These are phyloP conservation scores for Orthosia incerta DNA, from an alignment of 2,888 invertebrate species.

Conservation along the genomic window DNA sequence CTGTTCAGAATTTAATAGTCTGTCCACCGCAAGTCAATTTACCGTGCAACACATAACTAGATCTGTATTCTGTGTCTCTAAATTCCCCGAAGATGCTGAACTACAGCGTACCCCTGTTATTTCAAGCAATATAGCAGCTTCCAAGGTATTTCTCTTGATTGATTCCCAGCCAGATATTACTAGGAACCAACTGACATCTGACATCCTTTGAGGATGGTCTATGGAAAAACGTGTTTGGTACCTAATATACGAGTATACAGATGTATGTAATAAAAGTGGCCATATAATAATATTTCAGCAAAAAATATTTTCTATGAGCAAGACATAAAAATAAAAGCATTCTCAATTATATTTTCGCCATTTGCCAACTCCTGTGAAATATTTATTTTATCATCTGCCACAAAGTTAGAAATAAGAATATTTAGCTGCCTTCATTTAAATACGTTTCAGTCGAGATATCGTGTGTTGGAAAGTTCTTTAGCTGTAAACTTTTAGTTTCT, in stretches of 20 bases:
- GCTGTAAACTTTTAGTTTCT: slow-evolving; percentile 14
- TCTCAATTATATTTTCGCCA: neutral
- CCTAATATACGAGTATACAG: too few relatives aligned
- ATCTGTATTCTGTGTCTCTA: neutral
- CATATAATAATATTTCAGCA: too few relatives aligned
- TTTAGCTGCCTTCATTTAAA: neutral
- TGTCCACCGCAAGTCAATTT: slow-evolving; percentile 7
- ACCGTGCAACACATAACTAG: neutral
- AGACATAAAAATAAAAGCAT: too few relatives aligned
- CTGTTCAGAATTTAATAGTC: slow-evolving; percentile 2
- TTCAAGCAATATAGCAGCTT: neutral
- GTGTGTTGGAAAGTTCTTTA: neutral
- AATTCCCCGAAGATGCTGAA: neutral
- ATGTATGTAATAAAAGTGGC: too few relatives aligned
- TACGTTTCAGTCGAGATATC: slow-evolving; percentile 8
- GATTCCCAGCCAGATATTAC: neutral
- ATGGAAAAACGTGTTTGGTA: neutral
- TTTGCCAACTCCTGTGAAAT: neutral
- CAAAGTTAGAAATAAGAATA: slow-evolving; percentile 5
- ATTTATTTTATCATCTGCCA: neutral
- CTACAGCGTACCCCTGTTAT: slow-evolving; percentile 3
- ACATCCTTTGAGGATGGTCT: neutral
- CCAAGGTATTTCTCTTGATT: neutral
- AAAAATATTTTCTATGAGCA: too few relatives aligned
- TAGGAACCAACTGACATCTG: neutral